These are phyloP conservation scores for Sylvicola cinctus DNA, from an alignment of 2,888 invertebrate species.

Conservation along the genomic window DNA sequence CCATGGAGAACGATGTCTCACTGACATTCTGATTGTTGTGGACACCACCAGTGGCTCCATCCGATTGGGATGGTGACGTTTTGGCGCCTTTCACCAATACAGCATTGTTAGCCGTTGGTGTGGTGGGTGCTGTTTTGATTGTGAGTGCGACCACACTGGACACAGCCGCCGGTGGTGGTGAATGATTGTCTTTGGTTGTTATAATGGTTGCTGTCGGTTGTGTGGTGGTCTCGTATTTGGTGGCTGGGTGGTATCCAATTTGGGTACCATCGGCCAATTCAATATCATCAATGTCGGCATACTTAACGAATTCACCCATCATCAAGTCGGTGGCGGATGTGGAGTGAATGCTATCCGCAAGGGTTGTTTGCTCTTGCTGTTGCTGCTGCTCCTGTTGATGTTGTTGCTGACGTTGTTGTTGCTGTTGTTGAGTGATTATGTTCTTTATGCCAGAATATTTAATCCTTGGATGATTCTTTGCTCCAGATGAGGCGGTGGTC, in stretches of 20 bases:
- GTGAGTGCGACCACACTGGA: neutral
- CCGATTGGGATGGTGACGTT: neutral
- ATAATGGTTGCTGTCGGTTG: neutral
- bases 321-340: slow-evolving; percentile 11
- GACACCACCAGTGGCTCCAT: slow-evolving; percentile 2
- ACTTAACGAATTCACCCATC: slow-evolving; percentile 24
- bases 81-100: neutral
- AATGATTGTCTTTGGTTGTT: neutral
- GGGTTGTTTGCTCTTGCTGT: slow-evolving; percentile 10
- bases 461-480: slow-evolving; percentile 17
- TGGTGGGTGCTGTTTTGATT: slow-evolving; percentile 10
- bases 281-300: slow-evolving; percentile 26
- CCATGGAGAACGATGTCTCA: slow-evolving; percentile 11
- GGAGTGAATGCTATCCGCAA: slow-evolving; percentile 1
- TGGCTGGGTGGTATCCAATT: slow-evolving; percentile 14
- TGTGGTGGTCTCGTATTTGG: neutral
- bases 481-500: neutral
- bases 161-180: neutral
- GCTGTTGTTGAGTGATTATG: neutral
- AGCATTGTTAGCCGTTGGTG: slow-evolving; percentile 2
- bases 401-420: slow-evolving; percentile 2
- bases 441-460: slow-evolving; percentile 15
- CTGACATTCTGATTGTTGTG: slow-evolving; percentile 14
- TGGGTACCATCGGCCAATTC: slow-evolving; percentile 26
- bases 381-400: slow-evolving; percentile 3